These are phyloP conservation scores for Cottus gobio DNA, from an alignment of 2,113 vertebrate genomes.

Conservation along the genomic window DNA sequence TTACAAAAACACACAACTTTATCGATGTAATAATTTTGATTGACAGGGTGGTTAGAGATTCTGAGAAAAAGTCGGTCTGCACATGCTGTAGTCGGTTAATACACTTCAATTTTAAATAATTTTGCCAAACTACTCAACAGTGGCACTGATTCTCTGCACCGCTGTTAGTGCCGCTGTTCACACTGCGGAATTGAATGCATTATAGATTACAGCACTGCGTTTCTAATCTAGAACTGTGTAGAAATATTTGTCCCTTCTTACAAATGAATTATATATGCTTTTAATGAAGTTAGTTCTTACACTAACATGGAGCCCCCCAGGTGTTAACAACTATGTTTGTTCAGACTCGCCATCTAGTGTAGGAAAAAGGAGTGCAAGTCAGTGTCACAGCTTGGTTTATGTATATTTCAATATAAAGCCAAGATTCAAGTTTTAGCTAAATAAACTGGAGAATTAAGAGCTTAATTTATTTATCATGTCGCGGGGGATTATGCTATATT, in stretches of 20 bases:
- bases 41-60: not conserved
- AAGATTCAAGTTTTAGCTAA: not conserved
- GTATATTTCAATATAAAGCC: not conserved
- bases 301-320: not conserved
- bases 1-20: not conserved
- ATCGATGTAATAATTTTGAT: not conserved
- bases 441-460: not conserved
- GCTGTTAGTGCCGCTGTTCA: not conserved
- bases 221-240: constrained; percentile 13
- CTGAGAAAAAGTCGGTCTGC: not conserved
- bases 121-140: constrained; percentile 4
- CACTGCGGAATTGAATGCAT: constrained; percentile 10
- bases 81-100: not conserved
- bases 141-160: constrained; percentile 10
- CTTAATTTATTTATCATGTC: not conserved
- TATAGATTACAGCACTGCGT: constrained; percentile 24
- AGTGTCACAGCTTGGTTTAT: not conserved
- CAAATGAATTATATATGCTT: constrained; percentile 27
- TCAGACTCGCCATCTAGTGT: constrained; percentile 69
- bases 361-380: not conserved
- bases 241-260: constrained; percentile 24
- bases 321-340: constrained; percentile 3
- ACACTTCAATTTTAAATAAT: not conserved
- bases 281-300: constrained; percentile 14
- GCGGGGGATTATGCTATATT: not conserved